A percentile compares a stretch with the other conserved stretches of the same genome.
Evolutionary conservation across 2,888 invertebrate genomes (phyloP).

Genomic region (Actias luna): DNA sequence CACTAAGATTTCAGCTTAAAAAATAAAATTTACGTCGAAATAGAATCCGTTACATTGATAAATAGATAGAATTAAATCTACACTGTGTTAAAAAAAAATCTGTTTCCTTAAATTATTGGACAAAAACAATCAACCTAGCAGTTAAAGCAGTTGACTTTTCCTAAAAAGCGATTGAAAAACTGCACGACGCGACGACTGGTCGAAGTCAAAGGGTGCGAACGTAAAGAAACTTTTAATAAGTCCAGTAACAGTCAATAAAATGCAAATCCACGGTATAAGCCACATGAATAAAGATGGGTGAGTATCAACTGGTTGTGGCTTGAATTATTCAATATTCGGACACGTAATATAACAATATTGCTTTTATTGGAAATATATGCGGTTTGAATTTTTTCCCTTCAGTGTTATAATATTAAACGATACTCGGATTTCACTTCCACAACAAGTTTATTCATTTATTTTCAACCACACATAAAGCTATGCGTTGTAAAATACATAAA

Average conservation of each 20-base stretch:
- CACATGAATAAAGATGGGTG: constrained; percentile 44
- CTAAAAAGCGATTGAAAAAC: background rate
- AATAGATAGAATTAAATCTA: too few relatives aligned
- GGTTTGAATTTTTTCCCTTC: constrained; percentile 8
- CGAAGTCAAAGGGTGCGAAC: background rate
- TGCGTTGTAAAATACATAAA: too few relatives aligned
- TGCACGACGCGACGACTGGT: background rate
- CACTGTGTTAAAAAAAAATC: too few relatives aligned
- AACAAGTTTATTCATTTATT: background rate
- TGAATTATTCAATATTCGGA: constrained; percentile 45
- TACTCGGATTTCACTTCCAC: background rate
- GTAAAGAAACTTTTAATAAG: constrained; percentile 15
- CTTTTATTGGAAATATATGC: constrained; percentile 23
- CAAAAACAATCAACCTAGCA: background rate
- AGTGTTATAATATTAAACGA: background rate
- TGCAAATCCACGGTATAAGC: constrained; percentile 36
- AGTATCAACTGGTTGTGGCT: constrained; percentile 25
- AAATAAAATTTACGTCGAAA: too few relatives aligned
- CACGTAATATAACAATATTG: constrained; percentile 27
- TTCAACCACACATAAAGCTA: too few relatives aligned
- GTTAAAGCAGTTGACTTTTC: background rate
- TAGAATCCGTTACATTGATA: too few relatives aligned
- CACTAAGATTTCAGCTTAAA: too few relatives aligned
- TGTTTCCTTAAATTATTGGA: too few relatives aligned
- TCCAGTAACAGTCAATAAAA: constrained; percentile 31